A percentile compares a stretch with the other conserved stretches of the same genome.
Evolutionary conservation across 2,797 vertebrate species (phyloP).

Genomic region (Diceros bicornis): DNA sequence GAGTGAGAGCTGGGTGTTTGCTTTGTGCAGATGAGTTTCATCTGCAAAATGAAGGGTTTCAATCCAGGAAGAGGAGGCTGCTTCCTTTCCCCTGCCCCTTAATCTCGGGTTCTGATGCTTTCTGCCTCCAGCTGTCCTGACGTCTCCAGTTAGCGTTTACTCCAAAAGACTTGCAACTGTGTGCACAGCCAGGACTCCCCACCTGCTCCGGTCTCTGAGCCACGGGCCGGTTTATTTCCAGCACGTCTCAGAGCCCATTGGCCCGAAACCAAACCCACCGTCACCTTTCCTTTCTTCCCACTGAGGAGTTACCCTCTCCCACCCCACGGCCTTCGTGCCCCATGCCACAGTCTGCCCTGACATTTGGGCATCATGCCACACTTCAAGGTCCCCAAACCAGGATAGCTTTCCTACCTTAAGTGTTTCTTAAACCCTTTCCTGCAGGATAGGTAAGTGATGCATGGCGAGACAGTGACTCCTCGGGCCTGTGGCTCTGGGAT

Average conservation of each 20-base stretch:
- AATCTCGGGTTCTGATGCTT: background rate
- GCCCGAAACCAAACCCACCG: background rate
- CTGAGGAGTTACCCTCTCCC: background rate
- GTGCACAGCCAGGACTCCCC: too few relatives aligned
- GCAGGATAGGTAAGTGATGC: background rate
- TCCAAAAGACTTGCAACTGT: background rate
- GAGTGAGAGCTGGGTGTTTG: background rate
- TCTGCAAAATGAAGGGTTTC: background rate
- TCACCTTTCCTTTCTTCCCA: background rate
- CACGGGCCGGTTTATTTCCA: background rate
- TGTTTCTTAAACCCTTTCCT: background rate
- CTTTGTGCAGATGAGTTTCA: background rate
- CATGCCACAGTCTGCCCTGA: too few relatives aligned
- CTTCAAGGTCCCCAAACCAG: background rate
- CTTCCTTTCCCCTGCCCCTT: background rate
- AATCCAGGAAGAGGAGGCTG: background rate
- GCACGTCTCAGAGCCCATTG: rapidly evolving
- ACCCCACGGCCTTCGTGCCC: background rate
- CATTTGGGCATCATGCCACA: background rate
- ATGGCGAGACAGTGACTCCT: background rate
- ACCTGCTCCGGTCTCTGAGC: background rate
- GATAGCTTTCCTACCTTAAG: background rate
- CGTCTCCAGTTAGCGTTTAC: background rate
- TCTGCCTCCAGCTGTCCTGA: background rate
- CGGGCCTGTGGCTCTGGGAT: background rate